Percentiles rank a stretch among this genome's conserved stretches.
phyloP scores from a whole-genome alignment of 2,797 vertebrate species.

The Toxotes lorentzi region DNA sequence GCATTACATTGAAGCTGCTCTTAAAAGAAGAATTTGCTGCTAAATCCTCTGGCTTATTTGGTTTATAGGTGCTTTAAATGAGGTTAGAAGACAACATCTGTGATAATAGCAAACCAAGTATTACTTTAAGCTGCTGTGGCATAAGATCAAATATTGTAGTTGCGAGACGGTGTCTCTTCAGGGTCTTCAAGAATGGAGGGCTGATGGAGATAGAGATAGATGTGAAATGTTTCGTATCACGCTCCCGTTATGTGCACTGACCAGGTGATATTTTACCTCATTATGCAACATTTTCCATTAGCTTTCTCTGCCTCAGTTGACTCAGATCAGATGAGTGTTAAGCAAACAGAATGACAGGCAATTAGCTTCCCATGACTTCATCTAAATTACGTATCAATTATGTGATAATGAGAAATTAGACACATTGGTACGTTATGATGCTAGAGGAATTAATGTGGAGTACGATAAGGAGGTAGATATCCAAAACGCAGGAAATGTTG shows the following conservation, averaged over 20 bases:
- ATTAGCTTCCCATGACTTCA: slow-evolving; percentile 72
- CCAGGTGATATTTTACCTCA: slow-evolving; percentile 53
- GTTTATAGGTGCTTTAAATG: slow-evolving; percentile 2
- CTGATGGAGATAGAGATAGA: background rate
- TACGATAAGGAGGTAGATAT: slow-evolving; percentile 17
- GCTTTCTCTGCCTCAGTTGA: slow-evolving; percentile 42
- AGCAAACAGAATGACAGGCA: slow-evolving; percentile 75
- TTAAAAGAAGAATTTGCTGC: background rate
- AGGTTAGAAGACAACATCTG: background rate
- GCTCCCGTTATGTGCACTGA: slow-evolving; percentile 20
- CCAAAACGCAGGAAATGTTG: slow-evolving; percentile 2
- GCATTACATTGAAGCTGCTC: background rate
- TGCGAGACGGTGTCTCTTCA: background rate
- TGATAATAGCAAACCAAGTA: background rate
- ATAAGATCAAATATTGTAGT: background rate
- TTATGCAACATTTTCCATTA: slow-evolving; percentile 59
- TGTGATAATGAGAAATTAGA: slow-evolving; percentile 73
- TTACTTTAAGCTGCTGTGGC: background rate
- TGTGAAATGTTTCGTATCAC: slow-evolving; percentile 31
- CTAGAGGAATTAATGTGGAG: slow-evolving; percentile 34
- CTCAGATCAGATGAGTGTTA: slow-evolving; percentile 59
- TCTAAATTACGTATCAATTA: slow-evolving; percentile 77
- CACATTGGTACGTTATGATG: slow-evolving; percentile 47
- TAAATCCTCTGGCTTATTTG: slow-evolving; percentile 8
- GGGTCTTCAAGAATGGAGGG: background rate